Conservation (phyloP, 2,888 invertebrate species). For the Cheilosia vernalis region DNA sequence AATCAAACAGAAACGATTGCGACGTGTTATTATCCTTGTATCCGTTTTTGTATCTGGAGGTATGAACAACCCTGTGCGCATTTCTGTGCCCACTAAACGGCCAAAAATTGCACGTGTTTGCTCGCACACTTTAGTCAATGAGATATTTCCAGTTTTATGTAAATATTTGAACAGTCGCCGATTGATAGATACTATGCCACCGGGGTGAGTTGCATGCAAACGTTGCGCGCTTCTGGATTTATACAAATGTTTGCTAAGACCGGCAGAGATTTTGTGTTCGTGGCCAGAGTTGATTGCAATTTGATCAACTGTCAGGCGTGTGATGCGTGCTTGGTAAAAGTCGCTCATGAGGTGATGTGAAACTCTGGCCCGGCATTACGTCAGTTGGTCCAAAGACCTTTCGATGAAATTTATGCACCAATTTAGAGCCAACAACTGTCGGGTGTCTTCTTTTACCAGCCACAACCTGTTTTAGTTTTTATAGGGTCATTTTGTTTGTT, state of each 20-base stretch:
- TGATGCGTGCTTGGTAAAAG: constrained; percentile 13
- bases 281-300: constrained; percentile 65
- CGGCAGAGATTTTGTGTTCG: constrained; percentile 53
- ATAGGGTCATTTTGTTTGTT: constrained; percentile 51
- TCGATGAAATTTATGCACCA: constrained; percentile 28
- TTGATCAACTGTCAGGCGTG: constrained; percentile 62
- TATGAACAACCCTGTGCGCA: constrained; percentile 32
- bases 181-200: constrained; percentile 31
- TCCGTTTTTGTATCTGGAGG: constrained; percentile 62
- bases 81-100: constrained; percentile 67
- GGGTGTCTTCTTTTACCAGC: constrained; percentile 46
- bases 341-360: not conserved
- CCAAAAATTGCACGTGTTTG: constrained; percentile 73
- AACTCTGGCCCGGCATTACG: constrained; percentile 1
- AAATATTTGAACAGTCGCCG: constrained; percentile 67
- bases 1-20: constrained; percentile 42
- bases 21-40: constrained; percentile 75
- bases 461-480: constrained; percentile 63
- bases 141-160: constrained; percentile 69
- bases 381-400: constrained; percentile 11
- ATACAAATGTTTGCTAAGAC: constrained; percentile 62
- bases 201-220: constrained; percentile 7
- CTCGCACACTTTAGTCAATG: constrained; percentile 74
- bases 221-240: constrained; percentile 13
- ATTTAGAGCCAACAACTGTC: constrained; percentile 36